Conservation (phyloP, 2,888 invertebrate genomes). For the Morinoia aosen region DNA sequence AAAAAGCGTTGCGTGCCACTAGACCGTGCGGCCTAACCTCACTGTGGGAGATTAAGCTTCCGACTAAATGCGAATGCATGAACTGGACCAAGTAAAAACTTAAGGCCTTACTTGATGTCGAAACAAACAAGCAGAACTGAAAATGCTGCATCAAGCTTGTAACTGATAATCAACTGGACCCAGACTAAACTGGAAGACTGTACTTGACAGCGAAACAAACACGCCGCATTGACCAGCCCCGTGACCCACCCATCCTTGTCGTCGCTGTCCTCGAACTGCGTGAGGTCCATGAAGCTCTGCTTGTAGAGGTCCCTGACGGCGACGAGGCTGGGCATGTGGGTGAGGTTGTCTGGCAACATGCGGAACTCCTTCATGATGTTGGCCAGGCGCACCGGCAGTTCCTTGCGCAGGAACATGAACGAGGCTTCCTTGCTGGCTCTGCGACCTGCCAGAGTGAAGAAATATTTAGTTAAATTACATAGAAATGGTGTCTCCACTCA, state of each 20-base stretch:
- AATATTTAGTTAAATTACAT: background rate
- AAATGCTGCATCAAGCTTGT: no score
- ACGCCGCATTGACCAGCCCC: no score
- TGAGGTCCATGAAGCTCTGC: conserved; percentile 94
- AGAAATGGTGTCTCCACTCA: background rate
- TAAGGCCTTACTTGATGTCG: no score
- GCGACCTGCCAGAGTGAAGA: conserved; percentile 78
- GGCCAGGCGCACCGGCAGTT: conserved; percentile 96
- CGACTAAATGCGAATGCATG: no score
- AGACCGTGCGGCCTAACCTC: background rate
- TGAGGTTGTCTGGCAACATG: conserved; percentile 90
- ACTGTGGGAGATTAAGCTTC: no score
- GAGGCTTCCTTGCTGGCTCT: conserved; percentile 93
- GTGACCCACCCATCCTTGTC: conserved; percentile 74
- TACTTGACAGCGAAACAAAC: no score
- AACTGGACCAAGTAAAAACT: no score
- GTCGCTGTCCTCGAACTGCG: conserved; percentile 90
- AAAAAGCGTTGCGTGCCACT: no score
- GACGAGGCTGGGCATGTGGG: conserved; percentile 92
- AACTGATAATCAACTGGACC: no score
- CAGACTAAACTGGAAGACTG: no score
- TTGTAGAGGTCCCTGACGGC: conserved; percentile 96
- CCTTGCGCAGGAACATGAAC: conserved; percentile 93
- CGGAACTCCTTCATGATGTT: conserved; percentile 99
- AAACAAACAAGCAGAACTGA: no score